phyloP scores from a whole-genome alignment of 1,140 invertebrate species.

The Ostrea denselamellosa region DNA sequence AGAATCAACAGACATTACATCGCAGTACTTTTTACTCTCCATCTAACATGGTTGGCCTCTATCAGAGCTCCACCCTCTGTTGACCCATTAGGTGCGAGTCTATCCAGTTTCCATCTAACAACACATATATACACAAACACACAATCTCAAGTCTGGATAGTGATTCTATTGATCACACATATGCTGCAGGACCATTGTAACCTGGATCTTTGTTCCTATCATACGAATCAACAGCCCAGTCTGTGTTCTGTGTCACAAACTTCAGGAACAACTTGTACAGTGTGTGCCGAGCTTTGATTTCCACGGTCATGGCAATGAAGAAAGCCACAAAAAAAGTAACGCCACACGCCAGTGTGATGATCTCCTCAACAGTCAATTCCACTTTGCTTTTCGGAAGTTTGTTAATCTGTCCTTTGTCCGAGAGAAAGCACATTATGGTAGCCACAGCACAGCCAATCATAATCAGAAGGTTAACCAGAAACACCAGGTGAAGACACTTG shows the following conservation, averaged over 20 bases:
- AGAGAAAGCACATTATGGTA: conserved; percentile 81
- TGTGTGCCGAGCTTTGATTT: conserved; percentile 81
- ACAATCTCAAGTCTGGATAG: not conserved
- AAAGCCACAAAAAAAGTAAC: conserved; percentile 82
- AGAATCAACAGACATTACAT: not conserved
- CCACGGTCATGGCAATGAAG: conserved; percentile 82
- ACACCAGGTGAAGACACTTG: conserved; percentile 80
- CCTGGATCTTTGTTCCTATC: conserved; percentile 74
- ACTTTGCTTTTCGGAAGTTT: conserved; percentile 74
- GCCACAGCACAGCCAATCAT: conserved; percentile 81
- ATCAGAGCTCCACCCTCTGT: not conserved
- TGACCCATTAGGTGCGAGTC: not conserved
- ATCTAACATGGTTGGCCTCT: not conserved
- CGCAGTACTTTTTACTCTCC: not conserved
- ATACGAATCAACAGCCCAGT: conserved; percentile 81
- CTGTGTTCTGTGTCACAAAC: conserved; percentile 81
- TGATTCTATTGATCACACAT: not conserved
- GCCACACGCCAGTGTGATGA: conserved; percentile 81
- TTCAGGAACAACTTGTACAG: conserved; percentile 80
- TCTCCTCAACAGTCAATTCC: conserved; percentile 80
- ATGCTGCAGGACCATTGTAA: conserved; percentile 37
- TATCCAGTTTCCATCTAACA: not conserved
- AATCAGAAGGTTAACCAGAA: conserved; percentile 79
- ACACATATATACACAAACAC: not conserved
- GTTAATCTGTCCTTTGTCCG: conserved; percentile 78